Evolutionary conservation across 2,888 invertebrate species (phyloP).

Genomic region (Xanthia togata): DNA sequence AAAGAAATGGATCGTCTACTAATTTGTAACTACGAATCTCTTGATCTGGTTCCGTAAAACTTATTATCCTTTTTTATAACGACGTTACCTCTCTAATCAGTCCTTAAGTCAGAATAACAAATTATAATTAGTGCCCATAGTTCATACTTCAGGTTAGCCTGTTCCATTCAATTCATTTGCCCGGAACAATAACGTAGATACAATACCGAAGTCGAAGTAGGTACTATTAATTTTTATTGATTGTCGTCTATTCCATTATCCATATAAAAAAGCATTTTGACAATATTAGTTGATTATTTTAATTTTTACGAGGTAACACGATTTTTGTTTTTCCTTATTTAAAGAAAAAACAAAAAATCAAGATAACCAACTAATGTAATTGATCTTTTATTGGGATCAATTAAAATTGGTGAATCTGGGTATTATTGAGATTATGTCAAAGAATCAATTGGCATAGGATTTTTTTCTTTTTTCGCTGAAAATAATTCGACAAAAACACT

Average conservation of each 20-base stretch:
- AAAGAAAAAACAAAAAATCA: no score
- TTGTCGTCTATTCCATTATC: not conserved
- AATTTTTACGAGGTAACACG: not conserved
- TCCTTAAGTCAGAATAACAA: not conserved
- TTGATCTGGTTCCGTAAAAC: not conserved
- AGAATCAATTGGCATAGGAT: no score
- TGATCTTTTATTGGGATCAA: no score
- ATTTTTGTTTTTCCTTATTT: not conserved
- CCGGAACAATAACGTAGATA: slow-evolving; percentile 24
- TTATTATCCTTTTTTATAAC: not conserved
- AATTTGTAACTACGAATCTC: no score
- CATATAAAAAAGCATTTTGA: not conserved
- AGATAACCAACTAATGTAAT: no score
- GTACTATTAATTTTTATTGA: slow-evolving; percentile 1
- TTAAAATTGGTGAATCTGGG: not conserved
- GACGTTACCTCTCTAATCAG: not conserved
- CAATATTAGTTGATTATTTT: not conserved
- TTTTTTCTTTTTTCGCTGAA: no score
- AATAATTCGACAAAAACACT: no score
- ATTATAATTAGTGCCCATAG: slow-evolving; percentile 12
- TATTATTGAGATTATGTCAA: no score
- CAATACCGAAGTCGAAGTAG: not conserved
- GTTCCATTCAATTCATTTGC: slow-evolving; percentile 21
- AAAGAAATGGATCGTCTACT: no score
- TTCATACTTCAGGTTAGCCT: slow-evolving; percentile 11